Evolutionary conservation across 2,113 vertebrate genomes (phyloP).

Genomic region (Neodontobutis hainanensis): DNA sequence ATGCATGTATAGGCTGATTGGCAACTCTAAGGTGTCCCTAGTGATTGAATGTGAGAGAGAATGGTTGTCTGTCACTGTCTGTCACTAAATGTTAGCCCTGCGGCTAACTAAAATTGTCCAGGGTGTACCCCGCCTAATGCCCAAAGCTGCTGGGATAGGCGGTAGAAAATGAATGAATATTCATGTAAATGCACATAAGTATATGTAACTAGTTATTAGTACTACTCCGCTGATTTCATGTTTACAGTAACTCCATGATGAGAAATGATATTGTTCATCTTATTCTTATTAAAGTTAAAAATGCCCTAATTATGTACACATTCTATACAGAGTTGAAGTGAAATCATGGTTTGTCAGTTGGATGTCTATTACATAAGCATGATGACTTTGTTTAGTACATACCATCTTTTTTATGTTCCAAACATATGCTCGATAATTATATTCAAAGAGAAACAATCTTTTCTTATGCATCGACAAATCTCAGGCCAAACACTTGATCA

Average conservation of each 20-base stretch:
- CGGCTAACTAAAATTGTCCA: too few species aligned
- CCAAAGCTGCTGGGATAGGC: too few species aligned
- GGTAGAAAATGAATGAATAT: too few species aligned
- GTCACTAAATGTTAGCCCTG: too few species aligned
- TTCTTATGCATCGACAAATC: slow-evolving; percentile 39
- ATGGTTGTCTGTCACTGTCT: too few species aligned
- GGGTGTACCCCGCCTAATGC: too few species aligned
- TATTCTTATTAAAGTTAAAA: neutral
- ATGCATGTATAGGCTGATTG: too few species aligned
- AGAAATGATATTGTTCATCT: slow-evolving; percentile 9
- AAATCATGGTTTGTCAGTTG: slow-evolving; percentile 15
- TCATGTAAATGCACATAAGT: too few species aligned
- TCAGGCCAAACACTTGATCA: slow-evolving; percentile 63
- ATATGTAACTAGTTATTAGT: too few species aligned
- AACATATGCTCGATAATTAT: slow-evolving; percentile 49
- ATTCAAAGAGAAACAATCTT: slow-evolving; percentile 33
- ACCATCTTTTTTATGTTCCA: slow-evolving; percentile 33
- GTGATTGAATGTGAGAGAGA: too few species aligned
- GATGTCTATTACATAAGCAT: slow-evolving; percentile 26
- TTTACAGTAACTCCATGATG: slow-evolving; percentile 6
- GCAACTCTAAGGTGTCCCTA: too few species aligned
- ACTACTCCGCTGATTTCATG: neutral
- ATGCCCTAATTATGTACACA: neutral
- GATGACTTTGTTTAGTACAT: slow-evolving; percentile 11
- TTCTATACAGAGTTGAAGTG: slow-evolving; percentile 16